Percentiles rank a stretch among this genome's conserved stretches.
Evolutionary conservation across 2,888 invertebrate genomes (phyloP).

Genomic region (Silvanus unidentatus): DNA sequence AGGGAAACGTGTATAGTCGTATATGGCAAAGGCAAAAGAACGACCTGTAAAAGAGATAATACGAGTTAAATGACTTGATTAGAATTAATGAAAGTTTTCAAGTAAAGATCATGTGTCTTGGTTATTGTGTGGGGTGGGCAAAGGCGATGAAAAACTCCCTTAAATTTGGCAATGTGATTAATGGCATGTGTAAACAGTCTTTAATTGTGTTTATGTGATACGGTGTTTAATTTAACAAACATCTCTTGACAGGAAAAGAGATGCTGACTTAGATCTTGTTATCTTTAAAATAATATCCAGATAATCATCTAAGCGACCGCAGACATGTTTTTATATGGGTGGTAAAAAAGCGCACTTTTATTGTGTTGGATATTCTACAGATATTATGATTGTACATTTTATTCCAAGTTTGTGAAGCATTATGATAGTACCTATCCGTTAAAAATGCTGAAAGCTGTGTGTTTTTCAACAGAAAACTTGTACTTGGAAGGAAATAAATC

Average conservation of each 20-base stretch:
- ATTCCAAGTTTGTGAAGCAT: no score
- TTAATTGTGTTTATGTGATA: constrained; percentile 3
- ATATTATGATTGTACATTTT: no score
- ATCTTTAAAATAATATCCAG: constrained; percentile 19
- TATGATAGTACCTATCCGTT: no score
- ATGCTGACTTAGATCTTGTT: constrained; percentile 12
- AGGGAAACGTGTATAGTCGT: not conserved
- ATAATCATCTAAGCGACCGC: constrained; percentile 13
- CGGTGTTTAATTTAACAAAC: constrained; percentile 1
- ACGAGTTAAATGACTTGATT: constrained; percentile 10
- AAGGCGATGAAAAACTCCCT: not conserved
- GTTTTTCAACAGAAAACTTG: no score
- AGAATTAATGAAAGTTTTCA: constrained; percentile 14
- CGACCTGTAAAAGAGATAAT: constrained; percentile 6
- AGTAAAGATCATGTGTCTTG: constrained; percentile 15
- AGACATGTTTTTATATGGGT: constrained; percentile 16
- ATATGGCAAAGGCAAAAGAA: constrained; percentile 6
- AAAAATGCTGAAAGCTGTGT: no score
- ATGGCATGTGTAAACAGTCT: constrained; percentile 9
- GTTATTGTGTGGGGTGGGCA: constrained; percentile 7
- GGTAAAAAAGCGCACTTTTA: not conserved
- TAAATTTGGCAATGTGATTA: constrained; percentile 14
- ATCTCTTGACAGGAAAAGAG: constrained; percentile 13
- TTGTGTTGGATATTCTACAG: no score
- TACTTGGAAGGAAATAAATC: no score